Evolutionary conservation across 2,888 invertebrate genomes (phyloP), one percentile per base, ranked within the genome.

Genomic region (Tethea ocularis): DNA sequence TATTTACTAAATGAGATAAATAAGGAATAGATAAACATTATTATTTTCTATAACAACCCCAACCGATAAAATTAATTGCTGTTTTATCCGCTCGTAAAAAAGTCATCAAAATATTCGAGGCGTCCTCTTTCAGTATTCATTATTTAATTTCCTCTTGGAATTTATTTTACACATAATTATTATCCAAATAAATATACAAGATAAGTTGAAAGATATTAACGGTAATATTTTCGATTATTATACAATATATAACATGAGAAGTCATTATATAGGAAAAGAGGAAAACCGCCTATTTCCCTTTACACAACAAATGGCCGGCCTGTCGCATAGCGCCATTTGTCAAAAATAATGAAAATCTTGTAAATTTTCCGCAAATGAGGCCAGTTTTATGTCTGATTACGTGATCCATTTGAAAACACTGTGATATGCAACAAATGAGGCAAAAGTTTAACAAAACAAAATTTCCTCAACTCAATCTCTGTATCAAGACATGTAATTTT

Each of bases 61-160:
- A 38, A n/a, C 20, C n/a, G 41, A n/a, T 46, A 10, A 15, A 46
- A 46, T 46, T 67, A 63, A 64, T 64, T 67, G 56, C 61, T 51
- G 55, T 66, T 68, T 68, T 71, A 69, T 71, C 62, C 33, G 61
- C 56, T 67, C 73, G 65, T 76, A 75, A 75, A 75, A 56, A 63
- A 51, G 41, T 26, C 65, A 60, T 68, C 62, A 70, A 72, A 66
- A 61, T 46, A 61, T 67, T 63, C 61, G 57, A 52, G 36, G 52
- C 51, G 51, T 20, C 41, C 52, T 61, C 60, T 56, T 51, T 57
- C n/a, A 38, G 5, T 38, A 66, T 66, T 67, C 66, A 71, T 74
- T 72, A 67, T 75, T 65, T 69, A 68, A 66, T 71, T 64, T 64
- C 22, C 52, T 33, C 10, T 2, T 2, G 1, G 7, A 41, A 10